Percentiles rank a stretch among this genome's conserved stretches.
These are phyloP conservation scores for Oreonectes daqikongensis DNA, from an alignment of 2,797 vertebrate species.

Conservation along the genomic window DNA sequence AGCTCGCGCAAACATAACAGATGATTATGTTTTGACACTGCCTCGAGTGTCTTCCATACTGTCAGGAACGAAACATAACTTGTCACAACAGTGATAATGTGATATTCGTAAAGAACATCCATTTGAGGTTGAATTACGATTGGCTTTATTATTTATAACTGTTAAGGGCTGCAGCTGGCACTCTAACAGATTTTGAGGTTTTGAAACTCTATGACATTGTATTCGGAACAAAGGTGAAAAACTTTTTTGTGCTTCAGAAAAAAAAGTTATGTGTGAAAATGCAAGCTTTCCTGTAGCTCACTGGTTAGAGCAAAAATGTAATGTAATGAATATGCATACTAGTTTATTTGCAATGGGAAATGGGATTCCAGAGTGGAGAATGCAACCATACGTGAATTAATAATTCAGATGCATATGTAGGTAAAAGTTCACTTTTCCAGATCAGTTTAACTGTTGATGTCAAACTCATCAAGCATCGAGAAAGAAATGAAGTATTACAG, in stretches of 20 bases:
- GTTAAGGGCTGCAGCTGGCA: background rate
- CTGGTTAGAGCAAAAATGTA: too few relatives aligned
- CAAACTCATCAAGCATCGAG: background rate
- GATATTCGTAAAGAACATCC: background rate
- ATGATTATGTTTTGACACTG: background rate
- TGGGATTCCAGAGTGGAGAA: background rate
- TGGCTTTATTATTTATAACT: background rate
- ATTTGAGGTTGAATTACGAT: background rate
- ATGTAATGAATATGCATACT: conserved; percentile 10
- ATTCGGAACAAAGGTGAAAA: background rate
- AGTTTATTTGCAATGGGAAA: background rate
- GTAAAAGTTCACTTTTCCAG: background rate
- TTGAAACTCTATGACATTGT: background rate
- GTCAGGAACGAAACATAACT: conserved; percentile 9
- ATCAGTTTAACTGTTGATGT: background rate
- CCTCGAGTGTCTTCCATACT: background rate
- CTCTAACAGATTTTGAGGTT: background rate
- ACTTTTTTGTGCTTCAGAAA: background rate
- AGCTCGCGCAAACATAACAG: background rate
- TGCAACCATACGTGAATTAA: background rate
- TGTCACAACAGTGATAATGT: background rate
- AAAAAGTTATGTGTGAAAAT: too few relatives aligned
- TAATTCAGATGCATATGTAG: too few relatives aligned
- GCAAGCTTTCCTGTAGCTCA: too few relatives aligned
- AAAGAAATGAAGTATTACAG: background rate